Conservation (phyloP, 2,113 vertebrate species). For the Xiphias gladius region DNA sequence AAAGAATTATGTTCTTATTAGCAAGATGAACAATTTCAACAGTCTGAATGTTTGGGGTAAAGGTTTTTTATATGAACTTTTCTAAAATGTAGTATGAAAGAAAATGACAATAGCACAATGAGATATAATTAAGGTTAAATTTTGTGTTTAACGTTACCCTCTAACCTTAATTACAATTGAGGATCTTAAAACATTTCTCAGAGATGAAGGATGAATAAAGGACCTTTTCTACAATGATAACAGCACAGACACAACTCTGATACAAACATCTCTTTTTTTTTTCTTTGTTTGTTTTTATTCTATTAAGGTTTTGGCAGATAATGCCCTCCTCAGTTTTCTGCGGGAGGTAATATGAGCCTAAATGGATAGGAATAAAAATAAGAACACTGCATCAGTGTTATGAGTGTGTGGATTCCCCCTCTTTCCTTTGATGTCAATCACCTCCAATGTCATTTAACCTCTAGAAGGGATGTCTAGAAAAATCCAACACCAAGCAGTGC, state of each 20-base stretch:
- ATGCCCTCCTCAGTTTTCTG: neutral
- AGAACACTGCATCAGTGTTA: neutral
- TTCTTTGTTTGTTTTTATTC: neutral
- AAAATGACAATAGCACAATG: neutral
- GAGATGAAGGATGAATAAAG: neutral
- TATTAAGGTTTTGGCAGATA: neutral
- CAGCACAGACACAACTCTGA: neutral
- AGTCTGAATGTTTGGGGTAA: neutral
- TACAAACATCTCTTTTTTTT: neutral
- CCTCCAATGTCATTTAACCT: neutral
- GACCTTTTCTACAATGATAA: neutral
- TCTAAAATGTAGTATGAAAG: neutral
- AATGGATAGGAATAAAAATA: neutral
- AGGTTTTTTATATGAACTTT: neutral
- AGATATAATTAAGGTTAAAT: neutral
- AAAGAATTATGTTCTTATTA: conserved; percentile 55
- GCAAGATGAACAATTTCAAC: conserved; percentile 28
- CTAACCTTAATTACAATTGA: neutral
- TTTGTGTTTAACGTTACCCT: neutral
- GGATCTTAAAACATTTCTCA: neutral
- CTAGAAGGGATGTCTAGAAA: neutral
- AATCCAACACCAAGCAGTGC: neutral
- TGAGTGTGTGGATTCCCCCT: neutral
- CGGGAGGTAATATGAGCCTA: neutral
- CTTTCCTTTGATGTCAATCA: neutral